A percentile compares a stretch with the other conserved stretches of the same genome.
Evolutionary conservation across 2,888 invertebrate genomes (phyloP).

Genomic region (Aporophyla nigra): DNA sequence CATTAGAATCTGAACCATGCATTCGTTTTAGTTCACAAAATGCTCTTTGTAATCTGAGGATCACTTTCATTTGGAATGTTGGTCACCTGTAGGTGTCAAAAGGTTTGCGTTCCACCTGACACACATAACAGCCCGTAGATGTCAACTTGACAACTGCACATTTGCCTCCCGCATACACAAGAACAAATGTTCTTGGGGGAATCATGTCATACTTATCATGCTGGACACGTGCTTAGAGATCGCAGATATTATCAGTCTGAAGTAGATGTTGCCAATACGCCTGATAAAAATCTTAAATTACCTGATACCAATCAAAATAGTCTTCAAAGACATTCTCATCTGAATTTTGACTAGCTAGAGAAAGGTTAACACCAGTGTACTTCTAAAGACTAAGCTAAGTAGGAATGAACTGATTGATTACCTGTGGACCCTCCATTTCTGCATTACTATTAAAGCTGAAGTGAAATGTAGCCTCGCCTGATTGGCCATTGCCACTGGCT

Average conservation of each 20-base stretch:
- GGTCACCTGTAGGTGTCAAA: slow-evolving; percentile 24
- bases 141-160: slow-evolving; percentile 23
- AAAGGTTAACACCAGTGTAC: background rate
- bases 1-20: background rate
- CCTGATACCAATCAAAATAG: slow-evolving; percentile 13
- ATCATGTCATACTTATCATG: slow-evolving; percentile 48
- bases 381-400: background rate
- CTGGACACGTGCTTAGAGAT: slow-evolving; percentile 38
- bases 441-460: slow-evolving; percentile 95
- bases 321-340: background rate
- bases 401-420: slow-evolving; percentile 61
- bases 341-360: background rate
- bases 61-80: slow-evolving; percentile 32
- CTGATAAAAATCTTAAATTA: slow-evolving; percentile 34
- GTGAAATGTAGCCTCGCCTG: slow-evolving; percentile 92
- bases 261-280: slow-evolving; percentile 44
- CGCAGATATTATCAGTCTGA: slow-evolving; percentile 43
- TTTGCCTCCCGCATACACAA: slow-evolving; percentile 29
- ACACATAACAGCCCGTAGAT: slow-evolving; percentile 23
- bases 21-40: slow-evolving; percentile 4
- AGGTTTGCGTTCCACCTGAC: slow-evolving; percentile 18
- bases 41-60: background rate
- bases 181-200: slow-evolving; percentile 41
- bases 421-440: slow-evolving; percentile 95
- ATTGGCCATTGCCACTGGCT: slow-evolving; percentile 87